Conservation (phyloP, 2,888 invertebrate genomes). For the Cylindroiulus punctatus region DNA sequence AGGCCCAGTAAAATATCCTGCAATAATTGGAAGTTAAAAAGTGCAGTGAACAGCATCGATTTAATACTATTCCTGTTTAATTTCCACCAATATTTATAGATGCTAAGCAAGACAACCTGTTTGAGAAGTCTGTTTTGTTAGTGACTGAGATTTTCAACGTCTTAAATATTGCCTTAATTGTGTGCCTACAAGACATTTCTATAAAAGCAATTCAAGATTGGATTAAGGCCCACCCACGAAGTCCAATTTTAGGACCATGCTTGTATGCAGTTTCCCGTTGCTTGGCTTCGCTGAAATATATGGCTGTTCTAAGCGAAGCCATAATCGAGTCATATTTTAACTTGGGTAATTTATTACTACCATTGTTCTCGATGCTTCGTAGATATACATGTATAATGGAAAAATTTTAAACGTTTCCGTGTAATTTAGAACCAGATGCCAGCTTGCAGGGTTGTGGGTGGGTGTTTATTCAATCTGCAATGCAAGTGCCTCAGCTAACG, state of each 20-base stretch:
- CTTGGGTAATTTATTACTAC: slow-evolving; percentile 51
- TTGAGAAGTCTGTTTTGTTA: slow-evolving; percentile 51
- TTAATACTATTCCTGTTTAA: too few relatives aligned
- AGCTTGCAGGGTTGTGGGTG: slow-evolving; percentile 47
- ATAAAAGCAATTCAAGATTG: slow-evolving; percentile 57
- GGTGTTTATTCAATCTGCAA: slow-evolving; percentile 53
- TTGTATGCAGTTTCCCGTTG: slow-evolving; percentile 53
- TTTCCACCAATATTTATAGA: slow-evolving; percentile 51
- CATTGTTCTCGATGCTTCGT: not conserved
- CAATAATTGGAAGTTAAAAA: too few relatives aligned
- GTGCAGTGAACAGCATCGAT: too few relatives aligned
- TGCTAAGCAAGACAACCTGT: slow-evolving; percentile 46
- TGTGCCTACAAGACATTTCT: slow-evolving; percentile 56
- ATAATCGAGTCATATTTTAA: slow-evolving; percentile 55
- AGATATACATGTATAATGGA: not conserved
- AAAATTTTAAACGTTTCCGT: slow-evolving; percentile 44
- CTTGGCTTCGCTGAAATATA: slow-evolving; percentile 55
- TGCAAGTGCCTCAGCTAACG: slow-evolving; percentile 64
- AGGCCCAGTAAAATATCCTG: too few relatives aligned
- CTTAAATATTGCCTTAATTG: slow-evolving; percentile 54
- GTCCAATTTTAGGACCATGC: slow-evolving; percentile 48
- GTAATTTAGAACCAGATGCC: slow-evolving; percentile 48
- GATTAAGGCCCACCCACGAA: slow-evolving; percentile 56
- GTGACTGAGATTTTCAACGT: slow-evolving; percentile 55
- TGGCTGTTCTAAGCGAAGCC: slow-evolving; percentile 53